Evolutionary conservation across 2,888 invertebrate species (phyloP).

Genomic region (Diachrysia chrysitis): DNA sequence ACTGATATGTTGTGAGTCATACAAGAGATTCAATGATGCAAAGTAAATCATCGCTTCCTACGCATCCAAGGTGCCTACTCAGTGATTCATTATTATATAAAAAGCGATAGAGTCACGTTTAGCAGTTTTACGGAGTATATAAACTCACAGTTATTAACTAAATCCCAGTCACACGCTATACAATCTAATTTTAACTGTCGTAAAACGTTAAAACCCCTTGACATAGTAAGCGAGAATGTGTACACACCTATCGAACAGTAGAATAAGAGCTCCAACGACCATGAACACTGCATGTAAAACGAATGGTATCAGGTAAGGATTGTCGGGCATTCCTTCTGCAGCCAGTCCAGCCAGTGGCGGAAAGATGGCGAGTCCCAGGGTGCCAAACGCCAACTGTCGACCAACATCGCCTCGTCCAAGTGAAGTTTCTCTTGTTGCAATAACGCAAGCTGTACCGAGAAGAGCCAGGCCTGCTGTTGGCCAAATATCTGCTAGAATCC

Average conservation of each 20-base stretch:
- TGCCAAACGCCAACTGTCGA: slow-evolving; percentile 93
- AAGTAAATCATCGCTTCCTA: slow-evolving; percentile 38
- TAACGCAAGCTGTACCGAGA: slow-evolving; percentile 93
- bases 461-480: slow-evolving; percentile 92
- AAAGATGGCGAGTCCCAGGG: slow-evolving; percentile 92
- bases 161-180: slow-evolving; percentile 12
- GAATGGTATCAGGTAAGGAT: slow-evolving; percentile 88
- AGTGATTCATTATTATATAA: slow-evolving; percentile 44
- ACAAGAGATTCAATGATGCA: slow-evolving; percentile 35
- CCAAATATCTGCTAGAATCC: slow-evolving; percentile 93
- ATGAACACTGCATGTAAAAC: slow-evolving; percentile 89
- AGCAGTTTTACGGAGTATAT: neutral
- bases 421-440: slow-evolving; percentile 94
- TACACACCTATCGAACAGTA: slow-evolving; percentile 88
- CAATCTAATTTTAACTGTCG: slow-evolving; percentile 29
- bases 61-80: slow-evolving; percentile 22
- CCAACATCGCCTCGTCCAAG: slow-evolving; percentile 94
- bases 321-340: slow-evolving; percentile 74
- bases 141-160: slow-evolving; percentile 12
- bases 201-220: slow-evolving; percentile 19
- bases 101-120: slow-evolving; percentile 15
- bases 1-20: slow-evolving; percentile 39
- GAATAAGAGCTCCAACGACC: slow-evolving; percentile 89
- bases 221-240: slow-evolving; percentile 6
- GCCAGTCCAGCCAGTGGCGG: slow-evolving; percentile 90